phyloP scores from a whole-genome alignment of 2,888 invertebrate species.

The Gasteruption jaculator region DNA sequence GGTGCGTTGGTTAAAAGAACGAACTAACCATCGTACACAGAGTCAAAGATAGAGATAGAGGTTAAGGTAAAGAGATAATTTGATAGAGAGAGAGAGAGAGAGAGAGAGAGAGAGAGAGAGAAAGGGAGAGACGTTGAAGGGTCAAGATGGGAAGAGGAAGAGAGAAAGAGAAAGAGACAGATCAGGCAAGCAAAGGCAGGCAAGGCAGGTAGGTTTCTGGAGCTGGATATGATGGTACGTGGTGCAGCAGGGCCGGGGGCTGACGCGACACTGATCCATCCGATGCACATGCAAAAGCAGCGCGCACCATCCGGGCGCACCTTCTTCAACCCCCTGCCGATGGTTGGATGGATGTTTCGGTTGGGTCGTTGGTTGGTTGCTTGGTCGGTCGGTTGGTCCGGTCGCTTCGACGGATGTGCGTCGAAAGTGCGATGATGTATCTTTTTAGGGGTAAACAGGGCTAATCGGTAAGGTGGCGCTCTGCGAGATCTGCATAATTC shows the following conservation, averaged over 20 bases:
- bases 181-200: constrained; percentile 21
- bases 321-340: background rate
- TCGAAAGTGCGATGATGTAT: no score
- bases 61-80: background rate
- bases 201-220: constrained; percentile 43
- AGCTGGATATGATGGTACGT: constrained; percentile 46
- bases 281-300: constrained; percentile 30
- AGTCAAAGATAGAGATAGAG: background rate
- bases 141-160: constrained; percentile 26
- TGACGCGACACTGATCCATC: constrained; percentile 48
- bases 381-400: constrained; percentile 27
- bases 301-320: constrained; percentile 10
- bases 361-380: constrained; percentile 26
- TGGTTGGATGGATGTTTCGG: no score
- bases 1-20: no score
- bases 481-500: no score
- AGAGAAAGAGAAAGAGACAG: constrained; percentile 26
- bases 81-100: constrained; percentile 19
- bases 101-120: constrained; percentile 19
- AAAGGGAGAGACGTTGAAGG: constrained; percentile 18
- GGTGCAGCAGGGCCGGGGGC: constrained; percentile 50
- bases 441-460: no score
- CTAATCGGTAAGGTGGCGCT: no score
- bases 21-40: no score
- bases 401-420: no score